Percentiles rank a stretch among this genome's conserved stretches.
Evolutionary conservation across 2,888 invertebrate species (phyloP).

Genomic region (Rambutsinella grinnellia): DNA sequence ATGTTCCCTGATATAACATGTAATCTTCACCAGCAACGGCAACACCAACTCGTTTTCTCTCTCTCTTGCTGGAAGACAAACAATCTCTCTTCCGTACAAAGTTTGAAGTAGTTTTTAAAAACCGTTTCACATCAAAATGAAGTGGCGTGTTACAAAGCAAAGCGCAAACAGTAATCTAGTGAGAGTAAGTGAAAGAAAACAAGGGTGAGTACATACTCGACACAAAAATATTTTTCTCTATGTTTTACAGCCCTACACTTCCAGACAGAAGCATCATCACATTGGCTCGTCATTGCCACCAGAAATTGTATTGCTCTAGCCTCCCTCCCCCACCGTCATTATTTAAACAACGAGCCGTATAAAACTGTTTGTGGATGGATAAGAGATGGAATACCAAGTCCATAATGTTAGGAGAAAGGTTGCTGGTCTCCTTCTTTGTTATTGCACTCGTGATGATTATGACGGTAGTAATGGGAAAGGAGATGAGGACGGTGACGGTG

Average conservation of each 20-base stretch:
- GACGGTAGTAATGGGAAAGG: conserved; percentile 31
- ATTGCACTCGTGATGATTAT: conserved; percentile 41
- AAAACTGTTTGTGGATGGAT: neutral
- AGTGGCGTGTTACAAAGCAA: conserved; percentile 28
- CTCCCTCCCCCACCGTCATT: neutral
- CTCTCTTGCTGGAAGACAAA: neutral
- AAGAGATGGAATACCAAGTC: no score
- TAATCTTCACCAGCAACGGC: neutral
- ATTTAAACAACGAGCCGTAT: neutral
- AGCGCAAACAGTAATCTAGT: conserved; percentile 24
- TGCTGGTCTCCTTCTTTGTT: conserved; percentile 6
- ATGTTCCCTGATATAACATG: neutral
- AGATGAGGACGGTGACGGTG: no score
- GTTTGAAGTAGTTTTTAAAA: no score
- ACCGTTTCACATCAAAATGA: conserved; percentile 20
- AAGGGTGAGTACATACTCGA: conserved; percentile 24
- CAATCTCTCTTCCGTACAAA: no score
- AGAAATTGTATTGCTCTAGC: conserved; percentile 1
- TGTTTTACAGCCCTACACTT: neutral
- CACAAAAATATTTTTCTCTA: neutral
- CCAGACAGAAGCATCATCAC: neutral
- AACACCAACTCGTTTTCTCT: neutral
- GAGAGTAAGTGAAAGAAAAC: conserved; percentile 4
- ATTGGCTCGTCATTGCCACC: conserved; percentile 3
- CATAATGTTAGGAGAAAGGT: neutral